Conservation (phyloP, 2,113 vertebrate species). For the Nycticryphes semicollaris region DNA sequence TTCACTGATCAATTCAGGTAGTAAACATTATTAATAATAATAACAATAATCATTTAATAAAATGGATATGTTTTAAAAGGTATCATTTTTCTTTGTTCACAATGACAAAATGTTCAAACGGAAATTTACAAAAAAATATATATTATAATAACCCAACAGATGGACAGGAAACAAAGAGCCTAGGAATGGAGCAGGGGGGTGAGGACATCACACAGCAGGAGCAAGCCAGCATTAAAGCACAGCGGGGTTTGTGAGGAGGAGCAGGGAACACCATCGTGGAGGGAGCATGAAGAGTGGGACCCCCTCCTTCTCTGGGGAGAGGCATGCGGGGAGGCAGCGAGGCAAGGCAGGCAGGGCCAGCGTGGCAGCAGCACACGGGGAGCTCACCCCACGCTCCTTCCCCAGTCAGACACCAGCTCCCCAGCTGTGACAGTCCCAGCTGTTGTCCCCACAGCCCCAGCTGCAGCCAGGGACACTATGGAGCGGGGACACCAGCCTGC, state of each 20-base stretch:
- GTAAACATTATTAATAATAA: conserved; percentile 71
- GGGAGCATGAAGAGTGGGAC: not conserved
- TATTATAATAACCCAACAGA: conserved; percentile 29
- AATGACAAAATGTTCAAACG: conserved; percentile 68
- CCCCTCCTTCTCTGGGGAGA: not conserved
- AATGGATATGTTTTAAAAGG: conserved; percentile 69
- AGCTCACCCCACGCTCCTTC: not conserved
- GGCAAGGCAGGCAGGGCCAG: conserved; percentile 3
- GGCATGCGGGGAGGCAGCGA: conserved; percentile 14
- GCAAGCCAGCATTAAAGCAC: conserved; percentile 33
- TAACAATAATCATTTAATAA: conserved; percentile 72
- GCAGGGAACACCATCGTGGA: not conserved
- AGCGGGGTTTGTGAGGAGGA: not conserved
- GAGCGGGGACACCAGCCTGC: not conserved
- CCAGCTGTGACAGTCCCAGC: not conserved
- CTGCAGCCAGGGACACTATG: not conserved
- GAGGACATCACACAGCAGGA: not conserved
- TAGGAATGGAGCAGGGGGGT: not conserved
- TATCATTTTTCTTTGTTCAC: conserved; percentile 62
- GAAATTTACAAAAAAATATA: conserved; percentile 68
- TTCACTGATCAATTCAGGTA: conserved; percentile 72
- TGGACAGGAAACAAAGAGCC: conserved; percentile 34
- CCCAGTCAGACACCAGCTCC: not conserved
- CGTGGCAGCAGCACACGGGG: not conserved
- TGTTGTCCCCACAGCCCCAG: not conserved